Evolutionary conservation across 2,113 vertebrate species (phyloP).

Genomic region (Perca fluviatilis): DNA sequence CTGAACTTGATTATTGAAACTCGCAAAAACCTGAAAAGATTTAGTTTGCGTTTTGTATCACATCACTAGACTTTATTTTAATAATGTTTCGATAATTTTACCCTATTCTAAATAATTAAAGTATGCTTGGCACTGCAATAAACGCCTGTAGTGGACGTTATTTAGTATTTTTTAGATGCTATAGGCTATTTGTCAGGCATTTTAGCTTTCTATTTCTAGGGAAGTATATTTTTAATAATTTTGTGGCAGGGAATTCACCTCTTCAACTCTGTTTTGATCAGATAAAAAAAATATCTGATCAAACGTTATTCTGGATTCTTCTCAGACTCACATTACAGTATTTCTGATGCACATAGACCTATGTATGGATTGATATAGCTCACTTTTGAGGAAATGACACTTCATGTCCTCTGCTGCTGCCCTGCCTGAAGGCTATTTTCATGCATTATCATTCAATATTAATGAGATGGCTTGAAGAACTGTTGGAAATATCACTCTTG

Average conservation of each 20-base stretch:
- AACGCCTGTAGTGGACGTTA: background rate
- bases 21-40: background rate
- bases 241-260: background rate
- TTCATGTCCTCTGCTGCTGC: conserved; percentile 44
- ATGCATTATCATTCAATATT: conserved; percentile 68
- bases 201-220: background rate
- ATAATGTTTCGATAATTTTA: background rate
- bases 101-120: background rate
- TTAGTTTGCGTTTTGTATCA: background rate
- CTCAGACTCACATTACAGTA: background rate
- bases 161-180: background rate
- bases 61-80: rapidly evolving
- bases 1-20: conserved; percentile 47
- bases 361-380: conserved; percentile 7
- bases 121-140: background rate
- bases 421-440: conserved; percentile 52
- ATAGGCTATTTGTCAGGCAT: background rate
- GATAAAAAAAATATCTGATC: background rate
- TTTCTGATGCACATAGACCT: background rate
- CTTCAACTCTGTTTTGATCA: background rate
- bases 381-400: conserved; percentile 34
- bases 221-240: background rate
- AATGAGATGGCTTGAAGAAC: conserved; percentile 48
- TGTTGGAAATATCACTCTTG: conserved; percentile 50
- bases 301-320: background rate